Conservation (phyloP, 2,113 vertebrate species). For the Phalacrocorax aristotelis region DNA sequence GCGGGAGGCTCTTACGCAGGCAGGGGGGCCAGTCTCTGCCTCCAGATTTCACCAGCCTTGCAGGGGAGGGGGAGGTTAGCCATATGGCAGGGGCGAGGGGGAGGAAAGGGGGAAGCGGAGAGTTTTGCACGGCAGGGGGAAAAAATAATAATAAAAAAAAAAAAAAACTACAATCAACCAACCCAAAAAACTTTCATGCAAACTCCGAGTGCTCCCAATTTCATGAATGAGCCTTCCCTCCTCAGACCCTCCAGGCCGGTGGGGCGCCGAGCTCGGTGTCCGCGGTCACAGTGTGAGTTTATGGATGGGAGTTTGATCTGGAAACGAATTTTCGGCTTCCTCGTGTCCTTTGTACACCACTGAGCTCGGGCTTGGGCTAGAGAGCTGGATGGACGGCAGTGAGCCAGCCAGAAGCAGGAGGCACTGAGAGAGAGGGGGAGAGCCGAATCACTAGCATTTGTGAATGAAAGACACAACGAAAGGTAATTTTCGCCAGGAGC, state of each 20-base stretch:
- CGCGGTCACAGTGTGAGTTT: background rate
- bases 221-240: conserved; percentile 45
- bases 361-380: background rate
- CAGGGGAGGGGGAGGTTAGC: conserved; percentile 58
- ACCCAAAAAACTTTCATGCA: conserved; percentile 38
- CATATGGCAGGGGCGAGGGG: conserved; percentile 70
- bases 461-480: conserved; percentile 46
- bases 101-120: conserved; percentile 4
- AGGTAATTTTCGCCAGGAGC: background rate
- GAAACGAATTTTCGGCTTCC: conserved; percentile 7
- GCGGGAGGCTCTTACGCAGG: conserved; percentile 73
- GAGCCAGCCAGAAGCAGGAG: background rate
- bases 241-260: background rate
- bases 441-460: background rate
- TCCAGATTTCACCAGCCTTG: conserved; percentile 68
- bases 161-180: background rate
- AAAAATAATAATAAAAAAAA: background rate
- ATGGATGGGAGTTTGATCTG: background rate
- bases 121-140: background rate
- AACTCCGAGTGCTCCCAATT: conserved; percentile 46
- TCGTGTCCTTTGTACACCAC: background rate
- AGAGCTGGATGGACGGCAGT: background rate
- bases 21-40: conserved; percentile 66
- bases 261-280: background rate
- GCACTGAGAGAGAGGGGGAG: background rate